A percentile compares a stretch with the other conserved stretches of the same genome.
Conservation (phyloP, 2,888 invertebrate species). For the Ectropis crepuscularia region DNA sequence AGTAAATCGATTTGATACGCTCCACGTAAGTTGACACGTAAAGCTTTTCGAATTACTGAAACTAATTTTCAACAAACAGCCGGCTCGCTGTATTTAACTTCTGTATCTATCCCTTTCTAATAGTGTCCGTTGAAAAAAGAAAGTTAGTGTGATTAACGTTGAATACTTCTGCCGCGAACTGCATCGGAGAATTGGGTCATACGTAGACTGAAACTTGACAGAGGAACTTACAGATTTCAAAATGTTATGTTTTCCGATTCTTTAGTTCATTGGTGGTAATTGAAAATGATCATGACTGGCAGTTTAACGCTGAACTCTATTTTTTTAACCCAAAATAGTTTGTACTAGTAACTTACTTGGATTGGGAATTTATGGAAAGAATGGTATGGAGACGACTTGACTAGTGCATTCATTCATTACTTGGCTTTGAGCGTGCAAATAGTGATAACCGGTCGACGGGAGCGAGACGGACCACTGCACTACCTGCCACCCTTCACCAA, state of each 20-base stretch:
- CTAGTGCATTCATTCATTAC: slow-evolving; percentile 16
- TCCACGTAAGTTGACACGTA: slow-evolving; percentile 6
- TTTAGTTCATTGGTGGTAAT: not conserved
- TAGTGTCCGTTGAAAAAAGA: slow-evolving; percentile 20
- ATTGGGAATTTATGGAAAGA: not conserved
- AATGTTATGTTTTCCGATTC: not conserved
- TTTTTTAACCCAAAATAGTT: slow-evolving; percentile 4
- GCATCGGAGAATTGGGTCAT: slow-evolving; percentile 19
- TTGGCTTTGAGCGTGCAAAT: slow-evolving; percentile 24
- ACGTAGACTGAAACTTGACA: slow-evolving; percentile 9
- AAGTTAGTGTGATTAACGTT: slow-evolving; percentile 9
- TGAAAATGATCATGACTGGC: slow-evolving; percentile 4
- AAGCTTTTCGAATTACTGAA: slow-evolving; percentile 30
- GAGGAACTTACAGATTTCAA: not conserved
- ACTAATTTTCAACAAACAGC: slow-evolving; percentile 17
- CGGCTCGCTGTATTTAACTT: slow-evolving; percentile 13
- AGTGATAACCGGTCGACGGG: slow-evolving; percentile 22
- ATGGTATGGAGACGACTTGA: not conserved
- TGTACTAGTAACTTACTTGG: slow-evolving; percentile 2
- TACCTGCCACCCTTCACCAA: slow-evolving; percentile 23
- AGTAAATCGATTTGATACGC: slow-evolving; percentile 2
- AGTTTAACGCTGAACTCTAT: slow-evolving; percentile 5
- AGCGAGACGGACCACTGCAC: not conserved
- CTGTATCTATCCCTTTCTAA: slow-evolving; percentile 15
- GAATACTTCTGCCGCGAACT: slow-evolving; percentile 18